phyloP scores from a whole-genome alignment of 2,113 vertebrate genomes.

The Leptosomus discolor region DNA sequence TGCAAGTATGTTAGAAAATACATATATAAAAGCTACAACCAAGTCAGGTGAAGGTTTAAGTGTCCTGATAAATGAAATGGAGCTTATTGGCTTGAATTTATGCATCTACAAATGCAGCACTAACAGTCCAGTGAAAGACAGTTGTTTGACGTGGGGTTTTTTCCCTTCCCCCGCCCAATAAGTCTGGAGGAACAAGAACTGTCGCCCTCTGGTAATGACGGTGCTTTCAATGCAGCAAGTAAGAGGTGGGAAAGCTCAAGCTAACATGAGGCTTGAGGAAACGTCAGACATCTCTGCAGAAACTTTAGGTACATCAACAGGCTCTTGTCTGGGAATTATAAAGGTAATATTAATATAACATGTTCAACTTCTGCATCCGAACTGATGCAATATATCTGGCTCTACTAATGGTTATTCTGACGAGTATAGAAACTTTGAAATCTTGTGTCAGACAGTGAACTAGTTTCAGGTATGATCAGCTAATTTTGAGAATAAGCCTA shows the following conservation, averaged over 20 bases:
- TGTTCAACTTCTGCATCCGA: not conserved
- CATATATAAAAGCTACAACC: not conserved
- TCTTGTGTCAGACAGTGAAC: not conserved
- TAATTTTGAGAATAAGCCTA: not conserved
- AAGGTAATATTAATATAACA: not conserved
- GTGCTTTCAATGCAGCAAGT: not conserved
- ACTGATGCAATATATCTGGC: not conserved
- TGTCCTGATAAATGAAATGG: not conserved
- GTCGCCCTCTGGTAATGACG: not conserved
- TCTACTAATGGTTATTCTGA: not conserved
- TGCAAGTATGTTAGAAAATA: not conserved
- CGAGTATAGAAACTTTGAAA: rapidly evolving
- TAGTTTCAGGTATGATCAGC: not conserved
- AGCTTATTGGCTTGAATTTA: not conserved
- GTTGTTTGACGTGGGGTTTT: not conserved
- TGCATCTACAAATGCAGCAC: not conserved
- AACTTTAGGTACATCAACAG: not conserved
- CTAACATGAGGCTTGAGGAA: not conserved
- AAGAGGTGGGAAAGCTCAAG: not conserved
- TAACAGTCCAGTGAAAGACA: not conserved
- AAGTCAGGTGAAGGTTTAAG: not conserved
- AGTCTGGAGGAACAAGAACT: not conserved
- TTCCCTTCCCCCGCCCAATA: not conserved
- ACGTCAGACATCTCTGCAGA: not conserved
- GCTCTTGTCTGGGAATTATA: not conserved